Evolutionary conservation across 2,113 vertebrate genomes (phyloP), one percentile per base, ranked within the genome.

Genomic region (Brachyhypopomus occidentalis): DNA sequence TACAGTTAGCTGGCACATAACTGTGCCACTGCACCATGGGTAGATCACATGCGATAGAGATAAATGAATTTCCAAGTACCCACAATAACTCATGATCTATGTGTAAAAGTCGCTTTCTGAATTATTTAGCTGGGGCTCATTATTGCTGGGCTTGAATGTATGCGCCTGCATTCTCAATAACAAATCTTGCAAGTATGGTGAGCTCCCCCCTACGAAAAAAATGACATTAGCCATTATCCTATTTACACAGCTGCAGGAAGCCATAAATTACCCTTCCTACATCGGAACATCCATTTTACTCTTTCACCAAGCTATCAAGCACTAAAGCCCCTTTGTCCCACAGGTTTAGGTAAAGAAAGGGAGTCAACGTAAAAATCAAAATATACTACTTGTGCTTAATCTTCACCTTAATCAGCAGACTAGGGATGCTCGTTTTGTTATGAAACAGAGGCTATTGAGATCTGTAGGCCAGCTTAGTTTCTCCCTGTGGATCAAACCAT

Each of bases 191-290:
- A 76, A 9, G 41, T 56, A 22, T 72, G 17, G 38, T 30, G 56
- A 19, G 77, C 41, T 63, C 77, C n/a, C 48, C 36, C 58, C 58
- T 22, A 20, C 60, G n/a, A 9, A 52, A 77, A 72, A 72, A 11
- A 72, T 77, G 73, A 75, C 71, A 72, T 83, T 72, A 72, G 34
- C 55, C 75, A 85, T 84, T 84, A 83, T 85, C 79, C 75, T 87
- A 84, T 87, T 79, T 87, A 80, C 84, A 87, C 84, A 85, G 84
- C 84, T 84, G 86, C 77, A 59, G 62, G 79, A 63, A 85, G 74
- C 59, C 82, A 78, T 86, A 56, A 64, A 66, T 85, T 82, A 80
- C 75, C 69, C 34, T 56, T 62, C 45, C 22, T 69, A 84, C 78
- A 77, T n/a, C 16, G 30, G 36, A 74, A 5, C 81, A 82, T 87